Percentiles rank a stretch among this genome's conserved stretches.
Conservation (phyloP, 2,888 invertebrate genomes). For the Drosophila formosana region DNA sequence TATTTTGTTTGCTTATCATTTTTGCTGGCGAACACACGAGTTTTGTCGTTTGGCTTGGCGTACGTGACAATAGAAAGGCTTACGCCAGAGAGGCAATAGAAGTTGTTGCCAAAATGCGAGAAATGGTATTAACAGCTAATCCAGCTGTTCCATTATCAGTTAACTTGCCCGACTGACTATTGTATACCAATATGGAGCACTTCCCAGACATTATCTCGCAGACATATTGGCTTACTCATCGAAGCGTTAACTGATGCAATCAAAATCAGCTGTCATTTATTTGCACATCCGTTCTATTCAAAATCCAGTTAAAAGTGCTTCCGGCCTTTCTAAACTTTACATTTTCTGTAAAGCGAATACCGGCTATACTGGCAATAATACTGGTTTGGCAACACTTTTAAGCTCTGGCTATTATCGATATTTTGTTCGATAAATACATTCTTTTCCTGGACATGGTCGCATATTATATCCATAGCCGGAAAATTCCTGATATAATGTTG, state of each 20-base stretch:
- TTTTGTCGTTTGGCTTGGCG: conserved; percentile 48
- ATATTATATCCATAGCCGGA: background rate
- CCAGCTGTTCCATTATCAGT: conserved; percentile 8
- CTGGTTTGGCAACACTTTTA: conserved; percentile 2
- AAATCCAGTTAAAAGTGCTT: background rate
- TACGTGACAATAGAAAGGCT: conserved; percentile 63
- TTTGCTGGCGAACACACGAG: conserved; percentile 52
- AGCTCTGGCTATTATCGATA: conserved; percentile 23
- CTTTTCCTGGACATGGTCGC: too few relatives aligned
- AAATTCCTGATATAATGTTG: background rate
- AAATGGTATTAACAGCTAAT: conserved; percentile 11
- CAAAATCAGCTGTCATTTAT: conserved; percentile 7
- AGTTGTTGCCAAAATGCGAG: background rate
- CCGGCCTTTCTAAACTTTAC: background rate
- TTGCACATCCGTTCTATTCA: background rate
- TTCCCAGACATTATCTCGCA: background rate
- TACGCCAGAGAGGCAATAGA: conserved; percentile 2
- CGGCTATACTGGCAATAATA: background rate
- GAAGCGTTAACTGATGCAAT: conserved; percentile 35
- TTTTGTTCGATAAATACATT: background rate
- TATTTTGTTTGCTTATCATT: conserved; percentile 69
- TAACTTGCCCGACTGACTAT: background rate
- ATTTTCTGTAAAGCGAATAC: background rate
- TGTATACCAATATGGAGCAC: conserved; percentile 15
- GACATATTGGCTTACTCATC: background rate